Evolutionary conservation across 2,888 invertebrate species (phyloP).

Genomic region (Cheiracanthium punctorium): DNA sequence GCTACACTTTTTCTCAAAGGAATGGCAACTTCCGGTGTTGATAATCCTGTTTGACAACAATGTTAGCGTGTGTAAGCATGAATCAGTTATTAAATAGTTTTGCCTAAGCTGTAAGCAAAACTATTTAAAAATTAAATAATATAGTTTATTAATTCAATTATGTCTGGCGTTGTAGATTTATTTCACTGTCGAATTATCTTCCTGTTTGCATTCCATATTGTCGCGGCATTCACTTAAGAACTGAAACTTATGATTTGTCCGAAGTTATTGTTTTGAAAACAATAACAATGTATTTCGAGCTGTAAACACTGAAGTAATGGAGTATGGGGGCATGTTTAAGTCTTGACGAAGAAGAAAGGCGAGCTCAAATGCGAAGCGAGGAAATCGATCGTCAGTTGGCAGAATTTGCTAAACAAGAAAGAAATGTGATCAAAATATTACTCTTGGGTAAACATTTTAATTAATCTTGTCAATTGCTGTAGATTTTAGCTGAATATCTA

Average conservation of each 20-base stretch:
- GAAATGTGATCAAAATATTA: constrained; percentile 81
- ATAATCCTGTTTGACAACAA: constrained; percentile 67
- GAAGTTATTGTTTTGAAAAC: too few relatives aligned
- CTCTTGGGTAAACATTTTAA: constrained; percentile 78
- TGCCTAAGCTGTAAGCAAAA: too few relatives aligned
- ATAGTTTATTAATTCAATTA: too few relatives aligned
- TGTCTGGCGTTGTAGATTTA: too few relatives aligned
- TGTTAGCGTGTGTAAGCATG: constrained; percentile 36
- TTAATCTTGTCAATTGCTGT: not conserved
- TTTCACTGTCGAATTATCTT: too few relatives aligned
- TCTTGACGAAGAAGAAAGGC: constrained; percentile 65
- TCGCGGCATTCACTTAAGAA: too few relatives aligned
- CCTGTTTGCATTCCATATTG: too few relatives aligned
- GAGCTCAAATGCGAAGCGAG: constrained; percentile 80
- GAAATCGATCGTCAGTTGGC: constrained; percentile 81
- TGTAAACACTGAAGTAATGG: constrained; percentile 55
- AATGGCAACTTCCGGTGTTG: constrained; percentile 26
- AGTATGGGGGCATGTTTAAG: constrained; percentile 71
- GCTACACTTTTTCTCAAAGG: too few relatives aligned
- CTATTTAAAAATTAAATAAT: too few relatives aligned
- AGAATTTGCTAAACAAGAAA: constrained; percentile 80
- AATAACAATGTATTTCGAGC: not conserved
- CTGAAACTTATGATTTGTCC: too few relatives aligned
- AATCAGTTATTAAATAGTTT: constrained; percentile 1
- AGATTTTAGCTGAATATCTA: not conserved